phyloP scores from a whole-genome alignment of 1,140 invertebrate genomes.

The Akabosia matsudoensis region DNA sequence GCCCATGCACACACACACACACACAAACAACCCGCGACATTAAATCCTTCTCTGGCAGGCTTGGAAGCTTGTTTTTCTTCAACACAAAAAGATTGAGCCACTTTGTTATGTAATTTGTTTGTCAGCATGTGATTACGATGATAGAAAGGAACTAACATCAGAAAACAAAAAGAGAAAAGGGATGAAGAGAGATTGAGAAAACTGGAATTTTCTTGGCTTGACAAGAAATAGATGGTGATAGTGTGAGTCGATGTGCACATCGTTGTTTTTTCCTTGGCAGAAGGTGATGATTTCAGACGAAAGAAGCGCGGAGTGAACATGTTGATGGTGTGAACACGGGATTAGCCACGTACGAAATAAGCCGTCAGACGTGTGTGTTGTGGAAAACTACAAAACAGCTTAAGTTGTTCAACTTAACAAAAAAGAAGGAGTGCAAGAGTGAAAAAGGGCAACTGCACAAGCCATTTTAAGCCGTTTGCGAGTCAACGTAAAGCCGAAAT shows the following conservation, averaged over 20 bases:
- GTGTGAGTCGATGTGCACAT: too few species aligned
- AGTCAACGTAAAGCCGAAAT: not conserved
- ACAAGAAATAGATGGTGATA: constrained; percentile 25
- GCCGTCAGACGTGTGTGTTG: not conserved
- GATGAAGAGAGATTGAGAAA: not conserved
- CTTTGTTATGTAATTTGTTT: not conserved
- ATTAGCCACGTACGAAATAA: constrained; percentile 35
- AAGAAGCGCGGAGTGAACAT: too few species aligned
- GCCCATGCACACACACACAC: too few species aligned
- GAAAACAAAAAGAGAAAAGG: not conserved
- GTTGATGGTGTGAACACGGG: constrained; percentile 28
- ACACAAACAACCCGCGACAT: too few species aligned
- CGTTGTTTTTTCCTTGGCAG: too few species aligned
- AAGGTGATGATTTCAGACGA: too few species aligned
- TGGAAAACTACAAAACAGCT: not conserved
- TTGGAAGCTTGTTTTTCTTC: too few species aligned
- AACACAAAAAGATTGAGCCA: too few species aligned
- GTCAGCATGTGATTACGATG: not conserved
- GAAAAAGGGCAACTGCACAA: not conserved
- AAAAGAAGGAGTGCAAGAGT: not conserved
- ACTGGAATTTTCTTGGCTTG: constrained; percentile 24
- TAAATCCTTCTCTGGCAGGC: too few species aligned
- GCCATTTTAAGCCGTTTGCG: not conserved
- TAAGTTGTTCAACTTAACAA: not conserved
- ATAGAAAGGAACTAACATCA: not conserved